Evolutionary conservation across 1,140 invertebrate genomes (phyloP), one percentile per base, ranked within the genome.

Genomic region (Drosophila seguyi): DNA sequence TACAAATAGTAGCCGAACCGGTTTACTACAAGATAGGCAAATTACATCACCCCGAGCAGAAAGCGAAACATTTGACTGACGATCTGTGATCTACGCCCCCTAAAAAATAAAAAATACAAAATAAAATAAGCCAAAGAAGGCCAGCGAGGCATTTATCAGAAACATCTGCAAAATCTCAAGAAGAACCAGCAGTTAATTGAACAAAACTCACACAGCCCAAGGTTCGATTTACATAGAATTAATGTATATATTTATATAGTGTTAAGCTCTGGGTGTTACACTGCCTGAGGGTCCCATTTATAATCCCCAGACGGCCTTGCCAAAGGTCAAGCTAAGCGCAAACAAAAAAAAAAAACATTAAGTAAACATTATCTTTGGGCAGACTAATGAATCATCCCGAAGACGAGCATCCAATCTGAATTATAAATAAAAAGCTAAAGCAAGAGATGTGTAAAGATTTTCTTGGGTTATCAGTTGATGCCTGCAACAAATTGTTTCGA

Each of bases 41-140:
- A 88, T 88, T 88, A 88, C 84, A 88, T 88, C 84, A 88, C 81
- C 83, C 58, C 69, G 27, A 57, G 53, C 72, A 41, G 59, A 53
- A 57, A 55, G 63, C 53, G 63, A 68, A 75, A 58, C 58, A 79
- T 75, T 62, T 62, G 63, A 69, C 61, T 75, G 55, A 61, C 63
- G 42, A 52, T 66, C 45, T 67, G 63, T 60, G 34, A 57, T 59
- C 52, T 58, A 73, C 60, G 74, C 74, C 74, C 68, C 67, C 38
- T 39, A 42, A 56, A 44, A 42, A 29, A 39, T 34, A 53, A 25
- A 25, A 25, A 25, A 2, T 22, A 34, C 53, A 27, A 41, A 68
- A 36, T 25, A 42, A 56, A 57, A 42, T n/a, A 42, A 52, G 13
- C 44, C 27, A 14, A 50, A 22, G 47, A 79, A 79, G 66, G 76